These are phyloP conservation scores for Etheostoma spectabile DNA, from an alignment of 2,113 vertebrate species.

Conservation along the genomic window DNA sequence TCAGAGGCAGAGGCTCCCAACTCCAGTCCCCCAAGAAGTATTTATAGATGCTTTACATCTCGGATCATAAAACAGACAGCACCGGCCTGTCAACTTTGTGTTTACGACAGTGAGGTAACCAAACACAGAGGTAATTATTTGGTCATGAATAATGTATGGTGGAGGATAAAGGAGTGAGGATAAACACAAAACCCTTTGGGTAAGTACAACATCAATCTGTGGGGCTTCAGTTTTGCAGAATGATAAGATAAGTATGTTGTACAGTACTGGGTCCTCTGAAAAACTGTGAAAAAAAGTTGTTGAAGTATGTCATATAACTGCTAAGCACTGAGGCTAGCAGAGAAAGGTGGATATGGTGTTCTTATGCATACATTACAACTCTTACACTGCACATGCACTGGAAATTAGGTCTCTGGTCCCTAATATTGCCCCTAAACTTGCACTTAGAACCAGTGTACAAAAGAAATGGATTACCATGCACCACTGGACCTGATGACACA, in stretches of 20 bases:
- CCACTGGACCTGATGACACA: background rate
- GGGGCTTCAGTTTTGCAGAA: conserved; percentile 21
- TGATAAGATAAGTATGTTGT: conserved; percentile 25
- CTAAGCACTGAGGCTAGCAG: background rate
- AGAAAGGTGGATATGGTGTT: background rate
- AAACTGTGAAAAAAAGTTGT: background rate
- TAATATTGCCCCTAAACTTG: background rate
- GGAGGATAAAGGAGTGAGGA: background rate
- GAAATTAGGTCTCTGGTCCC: conserved; percentile 5
- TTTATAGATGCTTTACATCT: conserved; percentile 26
- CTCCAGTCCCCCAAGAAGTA: conserved; percentile 25
- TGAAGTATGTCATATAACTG: conserved; percentile 12
- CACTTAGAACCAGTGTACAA: background rate
- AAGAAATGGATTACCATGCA: background rate
- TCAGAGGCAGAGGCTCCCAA: conserved; percentile 40
- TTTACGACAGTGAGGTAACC: conserved; percentile 35
- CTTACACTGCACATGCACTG: conserved; percentile 7
- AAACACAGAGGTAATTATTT: conserved; percentile 48
- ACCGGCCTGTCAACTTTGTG: conserved; percentile 31
- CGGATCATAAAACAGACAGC: conserved; percentile 31
- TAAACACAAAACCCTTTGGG: conserved; percentile 46
- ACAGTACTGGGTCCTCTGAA: background rate
- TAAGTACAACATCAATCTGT: conserved; percentile 30
- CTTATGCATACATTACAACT: conserved; percentile 22
- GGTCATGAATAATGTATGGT: conserved; percentile 63